Base-by-base conservation (phyloP, 2,888 invertebrate genomes). In the Stenurella melanura region DNA sequence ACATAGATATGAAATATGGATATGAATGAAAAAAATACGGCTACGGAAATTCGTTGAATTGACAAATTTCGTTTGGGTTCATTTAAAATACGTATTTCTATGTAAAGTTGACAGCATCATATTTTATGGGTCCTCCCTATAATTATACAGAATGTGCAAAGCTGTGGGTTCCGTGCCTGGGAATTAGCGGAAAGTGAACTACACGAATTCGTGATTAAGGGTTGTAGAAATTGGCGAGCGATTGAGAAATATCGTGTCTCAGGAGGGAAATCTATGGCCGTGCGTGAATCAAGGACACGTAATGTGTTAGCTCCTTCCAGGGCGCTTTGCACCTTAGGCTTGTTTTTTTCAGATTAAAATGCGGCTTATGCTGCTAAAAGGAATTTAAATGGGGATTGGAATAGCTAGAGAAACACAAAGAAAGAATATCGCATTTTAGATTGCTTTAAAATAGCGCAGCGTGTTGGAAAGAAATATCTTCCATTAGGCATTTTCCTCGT, bases 171-270 rank as follows among this genome's bases (percentile, higher is more conserved):
- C 42, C 63, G 72, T 56, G 72, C 50, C 9, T 42, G 58, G 19
- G 54, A 54, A 72, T 61, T 72, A 21, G 54, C 30, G 34, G 58
- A 69, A 69, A n/a, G 57, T 69, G 69, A 69, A 57, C 69, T 34
- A 57, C 69, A 38, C 17, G 70, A 60, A 42, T 82, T 81, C 83
- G 85, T 83, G 85, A 84, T 84, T 82, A 84, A 82, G 76, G 77
- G 81, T 79, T 78, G 78, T 81, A 78, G 80, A 78, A 83, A 84
- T 83, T 76, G 81, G 83, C 81, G 81, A 79, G 78, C 84, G 83
- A 86, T 85, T 85, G 83, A 83, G 84, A 85, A 85, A 85, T 86
- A 85, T 85, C 85, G 85, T 84, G 85, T 81, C 81, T 82, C 42
- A 50, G 72, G 71, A 58, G 72, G 76, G 80, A 85, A 85, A 85